phyloP scores from a whole-genome alignment of 1,140 invertebrate species.

The Hycleus phaleratus region DNA sequence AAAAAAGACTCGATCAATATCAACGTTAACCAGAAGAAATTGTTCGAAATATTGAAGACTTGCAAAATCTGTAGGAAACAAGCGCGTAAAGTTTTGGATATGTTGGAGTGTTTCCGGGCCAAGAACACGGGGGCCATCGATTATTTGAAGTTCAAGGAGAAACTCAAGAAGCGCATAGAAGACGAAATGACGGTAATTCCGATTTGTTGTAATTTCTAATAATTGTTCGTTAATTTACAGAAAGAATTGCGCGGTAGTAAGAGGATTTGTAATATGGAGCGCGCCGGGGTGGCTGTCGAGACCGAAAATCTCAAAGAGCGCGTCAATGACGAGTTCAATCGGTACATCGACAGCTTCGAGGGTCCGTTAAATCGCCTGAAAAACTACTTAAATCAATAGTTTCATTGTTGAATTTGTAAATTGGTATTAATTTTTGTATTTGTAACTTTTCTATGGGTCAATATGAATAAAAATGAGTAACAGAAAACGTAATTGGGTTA shows the following conservation, averaged over 20 bases:
- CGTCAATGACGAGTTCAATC: conserved; percentile 18
- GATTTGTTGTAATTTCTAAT: background rate
- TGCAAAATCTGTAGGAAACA: conserved; percentile 29
- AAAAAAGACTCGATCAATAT: conserved; percentile 7
- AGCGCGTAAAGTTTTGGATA: conserved; percentile 26
- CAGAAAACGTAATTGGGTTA: no score
- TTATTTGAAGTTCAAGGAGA: conserved; percentile 16
- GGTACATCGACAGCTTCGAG: conserved; percentile 21
- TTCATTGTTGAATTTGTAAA: background rate
- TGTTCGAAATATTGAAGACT: conserved; percentile 17
- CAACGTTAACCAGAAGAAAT: conserved; percentile 4
- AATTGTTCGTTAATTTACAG: conserved; percentile 7
- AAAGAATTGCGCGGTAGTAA: conserved; percentile 21
- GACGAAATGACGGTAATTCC: background rate
- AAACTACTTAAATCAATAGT: background rate
- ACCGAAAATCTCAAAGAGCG: conserved; percentile 7
- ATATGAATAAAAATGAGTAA: background rate
- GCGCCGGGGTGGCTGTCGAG: background rate
- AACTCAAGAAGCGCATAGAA: conserved; percentile 22
- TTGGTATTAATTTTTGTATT: background rate
- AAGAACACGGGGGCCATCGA: conserved; percentile 2
- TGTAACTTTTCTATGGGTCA: background rate
- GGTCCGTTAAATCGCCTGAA: conserved; percentile 12
- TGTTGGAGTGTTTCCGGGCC: conserved; percentile 22
- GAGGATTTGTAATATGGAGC: conserved; percentile 16